Base-by-base conservation (phyloP, 2,888 invertebrate genomes). In the Drosophila suboccidentalis region DNA sequence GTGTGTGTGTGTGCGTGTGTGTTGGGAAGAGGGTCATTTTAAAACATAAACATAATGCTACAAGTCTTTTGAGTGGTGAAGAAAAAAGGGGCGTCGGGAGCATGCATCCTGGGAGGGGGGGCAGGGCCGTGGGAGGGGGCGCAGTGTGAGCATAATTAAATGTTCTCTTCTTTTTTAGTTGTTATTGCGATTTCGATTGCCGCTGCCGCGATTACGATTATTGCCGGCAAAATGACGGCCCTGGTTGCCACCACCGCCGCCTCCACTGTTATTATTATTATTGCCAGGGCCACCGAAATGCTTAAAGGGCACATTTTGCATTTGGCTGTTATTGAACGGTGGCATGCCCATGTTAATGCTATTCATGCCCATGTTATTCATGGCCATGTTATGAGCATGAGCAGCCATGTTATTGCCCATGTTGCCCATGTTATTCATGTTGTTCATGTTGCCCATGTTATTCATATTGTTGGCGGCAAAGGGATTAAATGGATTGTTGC, bases 401-500 rank as follows among this genome's bases (percentile, higher is more conserved):
- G 22, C 22, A 22, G 22, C 22, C 6, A 50, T 68, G 62, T 74
- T 51, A 10, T 63, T 53, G 11, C 68, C 78, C 61, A 80, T 43
- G 44, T 61, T 80, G 4, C 58, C 64, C 68, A 73, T 54, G 19
- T 11, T 44, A 3, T 39, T 58, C 74, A 73, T 44, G 6, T 38
- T 51, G 9, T 38, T 59, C 58, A 64, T 39, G 10, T 41, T 50
- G 5, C 43, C 44, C 61, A 70, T 53, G 19, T 59, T 71, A n/a
- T 63, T 70, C 47, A 70, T 53, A 15, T 43, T 65, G 29, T 59
- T 59, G 8, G 50, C 69, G 10, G 71, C 75, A 51, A 90, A 90
- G 3, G 89, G 90, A 78, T 86, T 90, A 29, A 89, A 79, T 1
- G 82, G 86, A 78, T 88, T 91, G 44, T 61, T 82, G 39, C 77